These are phyloP conservation scores for Hippocampus guttulatus DNA, from an alignment of 2,113 vertebrate genomes.

Conservation along the genomic window DNA sequence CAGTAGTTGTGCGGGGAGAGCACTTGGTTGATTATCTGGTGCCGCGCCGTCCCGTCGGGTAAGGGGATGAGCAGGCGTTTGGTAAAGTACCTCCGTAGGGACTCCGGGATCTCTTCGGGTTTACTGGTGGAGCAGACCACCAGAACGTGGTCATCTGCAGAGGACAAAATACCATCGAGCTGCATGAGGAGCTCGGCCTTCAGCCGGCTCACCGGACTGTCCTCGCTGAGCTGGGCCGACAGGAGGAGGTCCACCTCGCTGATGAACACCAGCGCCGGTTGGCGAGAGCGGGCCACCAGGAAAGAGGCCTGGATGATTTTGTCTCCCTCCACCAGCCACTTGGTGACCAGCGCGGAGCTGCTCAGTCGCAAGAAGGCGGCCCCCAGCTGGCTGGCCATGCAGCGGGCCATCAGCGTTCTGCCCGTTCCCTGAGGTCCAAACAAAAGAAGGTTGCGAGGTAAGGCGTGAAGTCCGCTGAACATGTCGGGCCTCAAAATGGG, in stretches of 20 bases:
- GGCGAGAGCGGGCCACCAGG: constrained; percentile 92
- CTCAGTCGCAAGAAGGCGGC: constrained; percentile 91
- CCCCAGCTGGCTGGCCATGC: constrained; percentile 94
- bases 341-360: constrained; percentile 88
- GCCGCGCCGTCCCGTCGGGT: constrained; percentile 93
- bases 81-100: constrained; percentile 96
- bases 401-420: constrained; percentile 90
- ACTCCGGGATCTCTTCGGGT: constrained; percentile 97
- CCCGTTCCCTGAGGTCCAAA: constrained; percentile 98
- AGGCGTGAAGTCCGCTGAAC: constrained; percentile 88
- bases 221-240: constrained; percentile 87
- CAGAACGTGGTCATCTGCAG: constrained; percentile 92
- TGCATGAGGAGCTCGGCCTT: constrained; percentile 96
- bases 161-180: constrained; percentile 91
- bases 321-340: constrained; percentile 93
- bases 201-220: constrained; percentile 90
- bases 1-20: constrained; percentile 99
- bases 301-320: constrained; percentile 95
- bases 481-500: constrained; percentile 96
- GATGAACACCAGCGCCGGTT: constrained; percentile 94
- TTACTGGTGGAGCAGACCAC: constrained; percentile 98
- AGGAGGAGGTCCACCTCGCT: constrained; percentile 95
- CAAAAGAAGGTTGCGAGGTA: constrained; percentile 95
- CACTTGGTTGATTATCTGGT: constrained; percentile 99
- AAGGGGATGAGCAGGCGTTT: constrained; percentile 96